These are phyloP conservation scores for Diadromus collaris DNA, from an alignment of 2,888 invertebrate species.

Conservation along the genomic window DNA sequence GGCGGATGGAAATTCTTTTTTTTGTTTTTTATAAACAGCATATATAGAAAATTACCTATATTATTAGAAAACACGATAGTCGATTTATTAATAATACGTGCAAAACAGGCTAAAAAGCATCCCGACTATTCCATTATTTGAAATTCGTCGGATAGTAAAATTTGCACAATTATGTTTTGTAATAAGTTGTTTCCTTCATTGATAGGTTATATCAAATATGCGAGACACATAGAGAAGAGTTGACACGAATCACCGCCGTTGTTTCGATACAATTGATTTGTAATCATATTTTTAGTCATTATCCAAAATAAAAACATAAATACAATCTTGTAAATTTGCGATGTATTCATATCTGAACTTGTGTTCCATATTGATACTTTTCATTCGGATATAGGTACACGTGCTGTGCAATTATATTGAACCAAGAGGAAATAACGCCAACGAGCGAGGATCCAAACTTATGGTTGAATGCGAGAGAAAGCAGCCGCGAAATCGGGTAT, in stretches of 20 bases:
- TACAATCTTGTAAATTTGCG: slow-evolving; percentile 32
- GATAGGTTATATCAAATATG: background rate
- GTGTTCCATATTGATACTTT: background rate
- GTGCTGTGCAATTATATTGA: background rate
- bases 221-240: slow-evolving; percentile 17
- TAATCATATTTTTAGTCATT: slow-evolving; percentile 12
- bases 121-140: background rate
- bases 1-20: background rate
- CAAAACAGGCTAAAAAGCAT: slow-evolving; percentile 1
- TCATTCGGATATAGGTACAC: too few relatives aligned
- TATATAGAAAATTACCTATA: slow-evolving; percentile 11
- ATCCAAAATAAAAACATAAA: slow-evolving; percentile 21
- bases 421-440: background rate
- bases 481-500: background rate
- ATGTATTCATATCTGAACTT: slow-evolving; percentile 48
- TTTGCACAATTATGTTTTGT: slow-evolving; percentile 27
- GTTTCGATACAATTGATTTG: background rate
- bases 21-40: slow-evolving; percentile 8
- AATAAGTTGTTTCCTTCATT: background rate
- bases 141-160: background rate
- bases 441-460: background rate
- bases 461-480: background rate
- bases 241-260: background rate
- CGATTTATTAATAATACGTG: slow-evolving; percentile 7
- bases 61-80: slow-evolving; percentile 10